These are phyloP conservation scores for Drosophila yakuba DNA, from an alignment of 1,140 invertebrate genomes.

Conservation along the genomic window DNA sequence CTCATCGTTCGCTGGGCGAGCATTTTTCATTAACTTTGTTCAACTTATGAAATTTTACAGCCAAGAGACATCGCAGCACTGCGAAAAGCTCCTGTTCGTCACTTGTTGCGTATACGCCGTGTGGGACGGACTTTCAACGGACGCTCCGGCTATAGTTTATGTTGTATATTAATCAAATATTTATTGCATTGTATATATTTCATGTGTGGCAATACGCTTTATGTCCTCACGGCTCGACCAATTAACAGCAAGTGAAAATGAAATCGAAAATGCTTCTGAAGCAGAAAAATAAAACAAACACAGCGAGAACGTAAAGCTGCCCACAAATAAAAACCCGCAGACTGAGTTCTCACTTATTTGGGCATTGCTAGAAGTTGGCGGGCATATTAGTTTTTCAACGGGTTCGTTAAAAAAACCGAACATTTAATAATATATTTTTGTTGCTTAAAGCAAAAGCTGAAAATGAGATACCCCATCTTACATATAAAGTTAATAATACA, in stretches of 20 bases:
- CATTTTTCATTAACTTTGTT: slow-evolving; percentile 75
- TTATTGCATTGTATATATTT: slow-evolving; percentile 25
- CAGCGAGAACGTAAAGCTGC: slow-evolving; percentile 33
- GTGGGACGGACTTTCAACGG: slow-evolving; percentile 14
- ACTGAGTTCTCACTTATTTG: slow-evolving; percentile 33
- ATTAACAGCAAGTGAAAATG: slow-evolving; percentile 41
- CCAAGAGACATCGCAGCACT: slow-evolving; percentile 12
- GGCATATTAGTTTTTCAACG: slow-evolving; percentile 1
- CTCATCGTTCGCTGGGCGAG: slow-evolving; percentile 44
- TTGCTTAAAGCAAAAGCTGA: too few relatives aligned
- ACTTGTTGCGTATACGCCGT: slow-evolving; percentile 80
- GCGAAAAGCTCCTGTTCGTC: slow-evolving; percentile 58
- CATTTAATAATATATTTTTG: neutral
- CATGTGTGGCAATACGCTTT: slow-evolving; percentile 21
- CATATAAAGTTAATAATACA: neutral
- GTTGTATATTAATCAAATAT: slow-evolving; percentile 38
- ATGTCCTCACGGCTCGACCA: slow-evolving; percentile 10
- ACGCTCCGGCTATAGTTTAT: neutral
- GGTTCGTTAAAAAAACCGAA: neutral
- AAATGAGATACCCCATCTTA: too few relatives aligned
- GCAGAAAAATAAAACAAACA: slow-evolving; percentile 14
- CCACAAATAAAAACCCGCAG: slow-evolving; percentile 32
- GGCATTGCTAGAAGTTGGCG: neutral
- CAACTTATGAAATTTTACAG: slow-evolving; percentile 50
- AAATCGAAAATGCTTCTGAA: slow-evolving; percentile 35